Conservation (phyloP, 92 coral and sea anemone species). For the Epizoanthus fatuus region DNA sequence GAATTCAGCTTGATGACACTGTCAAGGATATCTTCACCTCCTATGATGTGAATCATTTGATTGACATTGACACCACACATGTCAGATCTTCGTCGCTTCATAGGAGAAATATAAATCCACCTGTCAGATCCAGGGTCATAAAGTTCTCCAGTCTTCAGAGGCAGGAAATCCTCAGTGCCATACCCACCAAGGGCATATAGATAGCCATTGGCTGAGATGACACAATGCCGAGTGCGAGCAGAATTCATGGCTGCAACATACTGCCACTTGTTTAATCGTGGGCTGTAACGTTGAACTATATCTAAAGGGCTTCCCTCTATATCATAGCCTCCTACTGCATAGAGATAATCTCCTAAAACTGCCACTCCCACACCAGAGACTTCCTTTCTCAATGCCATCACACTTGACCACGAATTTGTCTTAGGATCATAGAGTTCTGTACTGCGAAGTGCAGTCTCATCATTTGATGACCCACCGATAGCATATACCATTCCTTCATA, state of each 20-base stretch:
- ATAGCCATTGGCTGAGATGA: conserved; percentile 56
- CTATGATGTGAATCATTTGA: conserved; percentile 74
- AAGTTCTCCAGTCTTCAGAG: conserved; percentile 76
- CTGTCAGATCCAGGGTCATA: conserved; percentile 65
- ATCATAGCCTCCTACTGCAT: conserved; percentile 86
- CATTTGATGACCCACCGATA: conserved; percentile 78
- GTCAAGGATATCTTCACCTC: conserved; percentile 83
- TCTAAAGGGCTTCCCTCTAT: conserved; percentile 71
- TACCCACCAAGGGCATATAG: conserved; percentile 87
- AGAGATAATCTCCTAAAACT: conserved; percentile 71
- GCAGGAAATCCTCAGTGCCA: conserved; percentile 78
- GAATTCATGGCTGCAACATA: conserved; percentile 73
- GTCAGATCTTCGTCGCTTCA: conserved; percentile 79
- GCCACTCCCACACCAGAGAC: conserved; percentile 87
- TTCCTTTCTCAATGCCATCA: conserved; percentile 71
- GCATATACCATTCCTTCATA: conserved; percentile 83
- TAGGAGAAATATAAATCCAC: conserved; percentile 78
- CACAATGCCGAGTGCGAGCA: conserved; percentile 82
- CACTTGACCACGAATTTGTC: conserved; percentile 85
- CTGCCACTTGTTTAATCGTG: conserved; percentile 81
- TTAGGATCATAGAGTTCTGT: conserved; percentile 88
- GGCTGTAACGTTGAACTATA: conserved; percentile 79
- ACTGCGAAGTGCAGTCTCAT: conserved; percentile 77
- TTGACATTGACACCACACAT: conserved; percentile 61
- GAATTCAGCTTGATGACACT: conserved; percentile 62